Percentiles rank a stretch among this genome's conserved stretches.
Conservation (phyloP, 2,113 vertebrate species). For the Diglossa brunneiventris region DNA sequence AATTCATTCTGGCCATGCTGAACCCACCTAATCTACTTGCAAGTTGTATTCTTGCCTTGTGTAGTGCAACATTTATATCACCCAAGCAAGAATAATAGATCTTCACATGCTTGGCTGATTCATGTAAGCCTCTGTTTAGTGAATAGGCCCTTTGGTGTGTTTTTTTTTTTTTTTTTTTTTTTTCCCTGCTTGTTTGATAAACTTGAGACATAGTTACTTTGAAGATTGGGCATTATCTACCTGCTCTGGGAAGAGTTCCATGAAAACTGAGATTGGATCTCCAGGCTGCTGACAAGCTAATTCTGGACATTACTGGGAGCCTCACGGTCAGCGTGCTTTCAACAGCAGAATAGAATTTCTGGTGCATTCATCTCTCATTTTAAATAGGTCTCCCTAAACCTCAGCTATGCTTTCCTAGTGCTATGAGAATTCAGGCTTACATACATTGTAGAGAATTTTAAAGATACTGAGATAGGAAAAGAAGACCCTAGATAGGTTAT, state of each 20-base stretch:
- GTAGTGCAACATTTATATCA: constrained; percentile 46
- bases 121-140: constrained; percentile 21
- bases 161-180: neutral
- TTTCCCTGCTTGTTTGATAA: constrained; percentile 43
- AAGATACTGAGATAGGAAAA: neutral
- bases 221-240: constrained; percentile 53
- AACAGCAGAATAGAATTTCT: constrained; percentile 53
- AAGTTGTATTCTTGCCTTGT: constrained; percentile 25
- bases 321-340: constrained; percentile 49
- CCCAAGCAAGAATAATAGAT: constrained; percentile 58
- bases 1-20: constrained; percentile 3
- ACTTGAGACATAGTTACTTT: constrained; percentile 64
- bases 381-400: constrained; percentile 8
- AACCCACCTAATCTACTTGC: neutral
- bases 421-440: neutral
- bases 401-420: neutral
- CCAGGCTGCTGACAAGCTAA: constrained; percentile 59
- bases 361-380: constrained; percentile 27
- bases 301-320: constrained; percentile 54
- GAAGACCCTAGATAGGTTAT: neutral
- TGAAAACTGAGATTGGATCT: constrained; percentile 64
- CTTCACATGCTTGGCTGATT: constrained; percentile 37
- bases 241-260: constrained; percentile 60
- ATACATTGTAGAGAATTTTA: neutral
- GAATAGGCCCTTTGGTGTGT: constrained; percentile 59